These are phyloP conservation scores for Amazonetta brasiliensis DNA, from an alignment of 2,797 vertebrate species.

Conservation along the genomic window DNA sequence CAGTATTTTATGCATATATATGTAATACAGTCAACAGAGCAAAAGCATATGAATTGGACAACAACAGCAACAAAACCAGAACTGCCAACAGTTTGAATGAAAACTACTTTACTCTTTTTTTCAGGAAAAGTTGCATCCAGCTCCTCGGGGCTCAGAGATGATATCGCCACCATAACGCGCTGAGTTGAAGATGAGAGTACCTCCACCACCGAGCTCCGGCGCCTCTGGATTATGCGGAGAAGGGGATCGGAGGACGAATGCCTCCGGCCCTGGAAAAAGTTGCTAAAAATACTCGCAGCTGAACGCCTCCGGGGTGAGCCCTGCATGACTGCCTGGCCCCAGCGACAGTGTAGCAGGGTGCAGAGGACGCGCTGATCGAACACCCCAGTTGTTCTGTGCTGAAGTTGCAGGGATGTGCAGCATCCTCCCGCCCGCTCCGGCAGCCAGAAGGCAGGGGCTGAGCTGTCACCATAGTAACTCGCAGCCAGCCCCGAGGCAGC, in stretches of 20 bases:
- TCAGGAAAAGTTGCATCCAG: constrained; percentile 65
- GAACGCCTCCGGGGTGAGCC: constrained; percentile 72
- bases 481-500: constrained; percentile 69
- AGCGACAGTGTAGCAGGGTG: neutral
- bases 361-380: neutral
- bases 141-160: constrained; percentile 80
- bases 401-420: constrained; percentile 71
- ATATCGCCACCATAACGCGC: constrained; percentile 84
- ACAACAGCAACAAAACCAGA: neutral
- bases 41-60: neutral
- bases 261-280: constrained; percentile 76
- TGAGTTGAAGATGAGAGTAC: constrained; percentile 85
- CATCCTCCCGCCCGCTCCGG: constrained; percentile 74
- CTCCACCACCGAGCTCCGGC: constrained; percentile 81
- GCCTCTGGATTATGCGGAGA: constrained; percentile 77
- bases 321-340: constrained; percentile 75
- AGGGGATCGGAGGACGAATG: constrained; percentile 83
- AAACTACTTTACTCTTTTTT: constrained; percentile 83
- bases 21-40: neutral
- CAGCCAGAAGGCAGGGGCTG: constrained; percentile 80
- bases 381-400: constrained; percentile 44
- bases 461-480: constrained; percentile 88
- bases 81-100: neutral
- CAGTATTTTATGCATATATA: neutral
- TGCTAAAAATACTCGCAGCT: constrained; percentile 75